Evolutionary conservation across 2,797 vertebrate species (phyloP).

Genomic region (Euthynnus affinis): DNA sequence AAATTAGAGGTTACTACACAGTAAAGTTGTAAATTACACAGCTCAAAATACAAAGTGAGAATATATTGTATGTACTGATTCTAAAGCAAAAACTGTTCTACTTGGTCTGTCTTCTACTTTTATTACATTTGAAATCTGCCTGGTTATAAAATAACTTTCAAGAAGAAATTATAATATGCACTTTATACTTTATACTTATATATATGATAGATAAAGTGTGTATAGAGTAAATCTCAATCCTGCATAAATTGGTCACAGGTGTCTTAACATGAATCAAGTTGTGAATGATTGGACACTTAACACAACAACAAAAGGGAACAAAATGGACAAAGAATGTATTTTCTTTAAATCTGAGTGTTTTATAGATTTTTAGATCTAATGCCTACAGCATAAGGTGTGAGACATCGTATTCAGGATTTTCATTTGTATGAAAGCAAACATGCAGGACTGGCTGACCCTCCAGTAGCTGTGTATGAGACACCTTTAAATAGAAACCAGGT

Average conservation of each 20-base stretch:
- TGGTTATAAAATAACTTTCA: background rate
- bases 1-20: no score
- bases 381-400: background rate
- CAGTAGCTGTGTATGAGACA: constrained; percentile 11
- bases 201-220: background rate
- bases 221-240: background rate
- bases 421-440: background rate
- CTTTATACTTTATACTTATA: no score
- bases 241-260: background rate
- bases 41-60: no score
- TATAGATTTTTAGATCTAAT: background rate
- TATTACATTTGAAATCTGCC: background rate
- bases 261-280: background rate
- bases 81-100: no score
- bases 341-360: no score
- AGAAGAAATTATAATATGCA: no score
- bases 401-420: background rate
- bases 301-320: background rate
- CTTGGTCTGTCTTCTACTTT: no score
- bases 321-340: background rate
- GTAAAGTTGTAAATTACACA: no score
- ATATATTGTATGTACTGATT: no score
- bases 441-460: background rate
- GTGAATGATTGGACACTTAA: background rate
- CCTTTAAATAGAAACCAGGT: constrained; percentile 52